A percentile compares a stretch with the other conserved stretches of the same genome.
These are phyloP conservation scores for Spinus pinus DNA, from an alignment of 2,797 vertebrate genomes.

Conservation along the genomic window DNA sequence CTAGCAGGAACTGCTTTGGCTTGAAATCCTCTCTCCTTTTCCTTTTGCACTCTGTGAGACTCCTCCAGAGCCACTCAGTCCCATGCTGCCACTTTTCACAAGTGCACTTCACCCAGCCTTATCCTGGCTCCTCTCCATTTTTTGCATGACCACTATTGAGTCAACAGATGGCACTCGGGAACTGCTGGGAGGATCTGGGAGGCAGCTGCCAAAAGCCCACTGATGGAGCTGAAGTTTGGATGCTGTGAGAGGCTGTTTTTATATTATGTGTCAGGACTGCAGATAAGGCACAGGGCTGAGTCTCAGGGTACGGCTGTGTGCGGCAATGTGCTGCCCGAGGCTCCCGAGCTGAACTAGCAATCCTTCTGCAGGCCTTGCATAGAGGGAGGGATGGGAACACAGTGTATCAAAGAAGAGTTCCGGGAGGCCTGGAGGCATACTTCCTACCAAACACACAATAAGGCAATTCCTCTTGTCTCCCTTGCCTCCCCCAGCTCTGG, in stretches of 20 bases:
- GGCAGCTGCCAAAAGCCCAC: neutral
- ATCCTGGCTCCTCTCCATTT: neutral
- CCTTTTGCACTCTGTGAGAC: neutral
- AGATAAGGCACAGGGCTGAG: neutral
- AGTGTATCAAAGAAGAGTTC: neutral
- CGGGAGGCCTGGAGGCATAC: neutral
- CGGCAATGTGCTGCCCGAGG: neutral
- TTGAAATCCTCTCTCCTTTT: neutral
- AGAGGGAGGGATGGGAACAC: neutral
- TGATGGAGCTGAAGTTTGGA: neutral
- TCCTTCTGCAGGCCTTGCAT: neutral
- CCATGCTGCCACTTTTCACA: neutral
- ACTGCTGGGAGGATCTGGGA: neutral
- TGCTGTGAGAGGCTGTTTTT: neutral
- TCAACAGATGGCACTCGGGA: slow-evolving; percentile 59
- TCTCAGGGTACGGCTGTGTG: neutral
- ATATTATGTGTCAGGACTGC: rapidly evolving
- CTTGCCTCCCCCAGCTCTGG: neutral
- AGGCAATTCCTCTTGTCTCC: neutral
- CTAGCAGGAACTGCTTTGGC: neutral
- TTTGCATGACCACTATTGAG: neutral
- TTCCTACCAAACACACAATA: neutral
- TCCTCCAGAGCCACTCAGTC: neutral
- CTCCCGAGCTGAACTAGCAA: neutral
- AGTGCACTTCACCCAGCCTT: neutral